Evolutionary conservation across 1,140 invertebrate species (phyloP).

Genomic region (Cryptotermes secundus): DNA sequence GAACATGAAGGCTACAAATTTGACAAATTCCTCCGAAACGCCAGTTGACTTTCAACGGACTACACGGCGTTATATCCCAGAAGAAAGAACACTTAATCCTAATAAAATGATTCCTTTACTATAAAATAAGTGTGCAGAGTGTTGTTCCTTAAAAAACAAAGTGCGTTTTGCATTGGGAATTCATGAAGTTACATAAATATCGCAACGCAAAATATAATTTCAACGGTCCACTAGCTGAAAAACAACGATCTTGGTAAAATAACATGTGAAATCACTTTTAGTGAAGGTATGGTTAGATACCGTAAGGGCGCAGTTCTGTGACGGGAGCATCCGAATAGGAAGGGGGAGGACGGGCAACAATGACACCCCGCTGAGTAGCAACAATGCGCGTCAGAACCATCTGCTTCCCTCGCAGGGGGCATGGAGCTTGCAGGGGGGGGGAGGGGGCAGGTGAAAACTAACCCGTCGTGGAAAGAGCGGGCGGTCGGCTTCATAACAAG

Average conservation of each 20-base stretch:
- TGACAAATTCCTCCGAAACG: no score
- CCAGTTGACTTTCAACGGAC: no score
- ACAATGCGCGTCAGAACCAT: constrained; percentile 6
- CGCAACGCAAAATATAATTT: no score
- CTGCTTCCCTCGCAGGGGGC: not conserved
- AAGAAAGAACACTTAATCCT: no score
- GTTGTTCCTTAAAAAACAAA: no score
- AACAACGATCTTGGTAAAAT: not conserved
- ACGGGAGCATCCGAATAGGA: not conserved
- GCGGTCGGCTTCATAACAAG: not conserved
- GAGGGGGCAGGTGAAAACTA: constrained; percentile 8
- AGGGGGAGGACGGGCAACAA: constrained; percentile 10
- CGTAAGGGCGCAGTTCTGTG: constrained; percentile 7
- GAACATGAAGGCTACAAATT: no score
- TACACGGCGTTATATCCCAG: no score
- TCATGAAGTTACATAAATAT: no score
- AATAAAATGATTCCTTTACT: no score
- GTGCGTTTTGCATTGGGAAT: no score
- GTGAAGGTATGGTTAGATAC: constrained; percentile 1
- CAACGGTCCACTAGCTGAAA: not conserved
- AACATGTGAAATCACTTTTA: constrained; percentile 12
- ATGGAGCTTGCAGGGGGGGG: not conserved
- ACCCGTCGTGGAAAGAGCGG: not conserved
- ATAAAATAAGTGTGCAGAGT: no score
- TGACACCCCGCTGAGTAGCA: not conserved